Evolutionary conservation across 2,797 vertebrate species (phyloP).

Genomic region (Scolopax rusticola): DNA sequence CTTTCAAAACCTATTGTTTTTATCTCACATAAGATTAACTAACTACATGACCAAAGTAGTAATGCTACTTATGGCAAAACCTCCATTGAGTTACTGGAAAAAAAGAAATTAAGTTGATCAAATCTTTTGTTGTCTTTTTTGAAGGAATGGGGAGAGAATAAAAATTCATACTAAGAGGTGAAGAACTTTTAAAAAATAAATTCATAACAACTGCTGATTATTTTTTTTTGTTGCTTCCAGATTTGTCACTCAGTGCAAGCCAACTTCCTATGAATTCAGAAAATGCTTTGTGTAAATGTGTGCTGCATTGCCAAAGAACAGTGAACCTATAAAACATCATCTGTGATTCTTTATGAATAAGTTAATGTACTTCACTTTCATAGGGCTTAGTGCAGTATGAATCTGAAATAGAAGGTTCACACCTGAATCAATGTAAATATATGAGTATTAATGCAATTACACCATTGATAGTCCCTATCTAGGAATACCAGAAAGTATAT

Average conservation of each 20-base stretch:
- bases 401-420: background rate
- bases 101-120: background rate
- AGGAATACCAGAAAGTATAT: background rate
- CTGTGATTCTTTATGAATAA: background rate
- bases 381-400: background rate
- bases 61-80: background rate
- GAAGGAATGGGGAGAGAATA: background rate
- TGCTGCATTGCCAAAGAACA: background rate
- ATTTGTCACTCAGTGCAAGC: background rate
- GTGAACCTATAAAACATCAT: background rate
- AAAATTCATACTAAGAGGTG: background rate
- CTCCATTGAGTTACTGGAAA: background rate
- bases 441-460: background rate
- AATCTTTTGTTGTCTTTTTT: background rate
- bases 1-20: background rate
- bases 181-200: background rate
- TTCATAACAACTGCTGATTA: background rate
- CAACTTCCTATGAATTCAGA: background rate
- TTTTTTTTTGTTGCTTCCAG: slow-evolving; percentile 5
- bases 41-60: background rate
- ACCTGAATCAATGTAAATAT: background rate
- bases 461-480: background rate
- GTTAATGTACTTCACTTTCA: background rate
- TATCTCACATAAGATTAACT: background rate
- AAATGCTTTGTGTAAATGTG: background rate